Evolutionary conservation across 2,888 invertebrate species (phyloP), one percentile per base, ranked within the genome.

Genomic region (Cistogaster globosa): DNA sequence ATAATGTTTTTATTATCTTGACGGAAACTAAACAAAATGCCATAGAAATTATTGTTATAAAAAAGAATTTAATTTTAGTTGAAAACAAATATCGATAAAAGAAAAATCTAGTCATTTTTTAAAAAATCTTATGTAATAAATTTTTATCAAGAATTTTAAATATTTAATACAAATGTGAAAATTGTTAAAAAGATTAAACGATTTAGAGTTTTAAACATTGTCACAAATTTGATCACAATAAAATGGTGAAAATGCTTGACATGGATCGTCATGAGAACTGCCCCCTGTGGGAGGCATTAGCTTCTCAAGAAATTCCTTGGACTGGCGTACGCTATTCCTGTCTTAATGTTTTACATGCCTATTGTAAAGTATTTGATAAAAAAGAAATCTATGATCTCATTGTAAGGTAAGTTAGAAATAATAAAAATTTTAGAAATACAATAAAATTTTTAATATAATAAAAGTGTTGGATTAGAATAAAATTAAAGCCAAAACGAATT

Each of bases 281-380:
- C 91, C 95, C 94, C 60, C 93, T 95, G 93, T 93, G 94, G 90
- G 94, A 94, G 89, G 94, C 94, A 86, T 91, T 94, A 93, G 91
- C 91, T 80, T 91, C 90, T 79, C 89, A 93, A 75, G 89, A 91
- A 78, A 93, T 95, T 87, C 95, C 96, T 85, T 97, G 97, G 97
- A 95, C 96, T n/a, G 97, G 97, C 63, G 94, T 97, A 91, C 95
- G 95, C 90, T 96, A 96, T 93, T 96, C 96, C 87, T 97, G 97
- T 92, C 94, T 97, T 87, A 95, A 96, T 93, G 96, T 97, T 78
- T 94, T 97, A 84, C 96, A 96, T 90, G 94, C 97, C 77, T 97
- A 97, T 93, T 97, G 97, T 93, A 97, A 97, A 92, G 97, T 97
- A 89, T 97, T 97, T 93, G 96, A 96, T 91, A 95, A 96, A 91